Base-by-base conservation (phyloP, 2,888 invertebrate genomes). In the Osmoderma eremita region DNA sequence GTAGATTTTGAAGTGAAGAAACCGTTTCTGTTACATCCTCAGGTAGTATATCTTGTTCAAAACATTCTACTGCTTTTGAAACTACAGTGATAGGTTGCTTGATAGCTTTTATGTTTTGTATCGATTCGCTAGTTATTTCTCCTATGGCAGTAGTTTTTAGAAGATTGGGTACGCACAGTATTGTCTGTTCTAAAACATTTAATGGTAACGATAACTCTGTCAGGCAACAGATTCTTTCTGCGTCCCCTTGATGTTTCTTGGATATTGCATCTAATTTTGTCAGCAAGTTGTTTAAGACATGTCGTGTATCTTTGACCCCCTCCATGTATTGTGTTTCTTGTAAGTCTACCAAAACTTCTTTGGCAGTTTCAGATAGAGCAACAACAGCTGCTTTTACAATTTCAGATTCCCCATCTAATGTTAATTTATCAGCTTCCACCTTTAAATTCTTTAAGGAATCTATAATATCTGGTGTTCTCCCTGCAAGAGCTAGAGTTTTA, bases 151-250 rank as follows among this genome's bases (percentile, higher is more conserved):
- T 70, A n/a, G 69, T 63, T 42, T 67, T 51, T 38, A 69, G 45
- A 78, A 78, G 63, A 74, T 75, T 42, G 81, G 83, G 69, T 80
- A 79, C 68, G 17, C 70, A 69, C 5, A 75, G 74, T 18, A 82
- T 75, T 45, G 77, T 85, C 74, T 67, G 77, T 75, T 75, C 70
- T 30, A 83, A 69, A 39, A 80, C 76, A 22, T 80, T 79, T 45
- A 86, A 73, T n/a, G 83, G 80, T 30, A 86, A 85, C 12, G 15
- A 20, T n/a, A 65, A 8, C 3, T 65, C 13, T 18, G 30, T 48
- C 38, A 65, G 4, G 13, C 30, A 56, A 65, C 38, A 56, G 2
- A 86, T 85, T 39, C 48, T 30, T 73, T 66, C 45, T 64, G 54
- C 42, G 71, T 70, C 10, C 70, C n/a, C 22, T 41, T 18, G 56